A percentile compares a stretch with the other conserved stretches of the same genome.
These are phyloP conservation scores for Thermophis baileyi DNA, from an alignment of 2,113 vertebrate species.

Conservation along the genomic window DNA sequence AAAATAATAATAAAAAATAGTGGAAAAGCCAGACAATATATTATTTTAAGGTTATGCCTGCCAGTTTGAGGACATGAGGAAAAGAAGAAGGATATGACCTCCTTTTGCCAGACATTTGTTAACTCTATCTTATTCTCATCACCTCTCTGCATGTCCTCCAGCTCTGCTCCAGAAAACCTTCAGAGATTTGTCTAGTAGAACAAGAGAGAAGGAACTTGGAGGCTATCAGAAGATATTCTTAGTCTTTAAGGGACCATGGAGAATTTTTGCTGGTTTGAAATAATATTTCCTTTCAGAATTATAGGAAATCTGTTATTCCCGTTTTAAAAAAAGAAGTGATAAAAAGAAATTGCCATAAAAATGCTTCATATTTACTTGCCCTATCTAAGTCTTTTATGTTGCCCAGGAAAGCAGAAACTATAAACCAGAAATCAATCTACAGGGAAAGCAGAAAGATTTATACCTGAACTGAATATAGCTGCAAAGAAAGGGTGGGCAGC, in stretches of 20 bases:
- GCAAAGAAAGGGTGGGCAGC: background rate
- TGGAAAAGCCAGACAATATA: background rate
- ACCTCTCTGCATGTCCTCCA: background rate
- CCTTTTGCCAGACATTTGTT: background rate
- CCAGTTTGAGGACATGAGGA: background rate
- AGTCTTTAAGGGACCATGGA: background rate
- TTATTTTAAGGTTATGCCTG: background rate
- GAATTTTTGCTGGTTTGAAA: background rate
- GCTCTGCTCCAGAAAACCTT: background rate
- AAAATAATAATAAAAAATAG: background rate
- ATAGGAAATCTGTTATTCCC: background rate
- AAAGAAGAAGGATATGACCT: background rate
- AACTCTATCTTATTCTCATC: background rate
- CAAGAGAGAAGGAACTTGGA: background rate
- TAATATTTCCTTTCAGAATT: background rate
- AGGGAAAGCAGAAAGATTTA: background rate
- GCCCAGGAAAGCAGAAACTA: background rate
- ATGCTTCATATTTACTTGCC: background rate
- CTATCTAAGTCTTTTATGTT: background rate
- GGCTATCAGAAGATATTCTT: background rate
- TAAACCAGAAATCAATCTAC: background rate
- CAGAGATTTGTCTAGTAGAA: background rate
- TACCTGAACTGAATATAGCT: background rate
- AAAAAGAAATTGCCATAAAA: background rate
- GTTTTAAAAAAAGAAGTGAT: background rate